phyloP scores from a whole-genome alignment of 1,140 invertebrate genomes.

The Trypoxylus dichotomus region DNA sequence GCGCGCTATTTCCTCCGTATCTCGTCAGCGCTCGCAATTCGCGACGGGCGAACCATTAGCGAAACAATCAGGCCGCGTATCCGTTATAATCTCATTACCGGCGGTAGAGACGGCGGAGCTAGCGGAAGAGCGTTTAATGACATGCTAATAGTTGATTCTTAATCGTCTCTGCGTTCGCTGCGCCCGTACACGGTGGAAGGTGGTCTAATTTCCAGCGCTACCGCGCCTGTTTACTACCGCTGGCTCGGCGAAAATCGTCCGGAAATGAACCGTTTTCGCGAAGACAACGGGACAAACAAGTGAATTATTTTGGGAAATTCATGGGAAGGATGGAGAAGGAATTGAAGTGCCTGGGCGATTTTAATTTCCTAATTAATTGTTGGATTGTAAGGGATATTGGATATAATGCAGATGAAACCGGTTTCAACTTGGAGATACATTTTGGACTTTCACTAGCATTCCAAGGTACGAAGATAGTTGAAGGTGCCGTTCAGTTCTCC shows the following conservation, averaged over 20 bases:
- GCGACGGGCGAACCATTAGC: background rate
- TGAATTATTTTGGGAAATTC: no score
- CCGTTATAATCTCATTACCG: slow-evolving; percentile 10
- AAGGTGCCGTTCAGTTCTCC: no score
- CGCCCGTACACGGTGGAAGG: background rate
- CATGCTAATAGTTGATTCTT: slow-evolving; percentile 15
- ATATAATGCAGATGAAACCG: no score
- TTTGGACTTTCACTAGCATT: no score
- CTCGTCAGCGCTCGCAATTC: background rate
- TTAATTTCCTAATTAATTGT: no score
- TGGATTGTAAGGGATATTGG: no score
- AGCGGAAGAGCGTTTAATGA: background rate
- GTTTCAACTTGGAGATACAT: no score
- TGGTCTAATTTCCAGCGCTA: background rate
- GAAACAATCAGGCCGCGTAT: slow-evolving; percentile 6
- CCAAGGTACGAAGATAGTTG: no score
- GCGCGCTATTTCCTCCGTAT: background rate
- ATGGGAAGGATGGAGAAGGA: no score
- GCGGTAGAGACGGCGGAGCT: background rate
- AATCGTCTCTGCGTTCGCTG: background rate
- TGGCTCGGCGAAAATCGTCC: background rate
- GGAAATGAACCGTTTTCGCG: background rate
- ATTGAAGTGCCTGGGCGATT: no score
- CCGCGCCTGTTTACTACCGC: no score
- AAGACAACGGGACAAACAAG: no score